Base-by-base conservation (phyloP, 2,797 vertebrate genomes). In the Microctenopoma lineatum region DNA sequence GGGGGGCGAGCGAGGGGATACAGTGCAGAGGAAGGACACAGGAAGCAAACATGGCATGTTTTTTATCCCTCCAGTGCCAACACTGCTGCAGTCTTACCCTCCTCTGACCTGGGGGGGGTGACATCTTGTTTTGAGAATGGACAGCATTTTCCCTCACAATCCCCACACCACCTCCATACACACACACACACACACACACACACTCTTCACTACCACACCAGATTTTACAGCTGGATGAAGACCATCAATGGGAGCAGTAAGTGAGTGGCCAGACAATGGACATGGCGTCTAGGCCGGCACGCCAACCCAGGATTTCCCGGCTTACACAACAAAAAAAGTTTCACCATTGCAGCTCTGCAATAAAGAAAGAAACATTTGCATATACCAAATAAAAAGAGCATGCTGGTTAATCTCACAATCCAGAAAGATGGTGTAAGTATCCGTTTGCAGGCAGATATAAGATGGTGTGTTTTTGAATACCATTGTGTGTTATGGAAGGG, bases 161-260 rank as follows among this genome's bases (percentile, higher is more conserved):
- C 51, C 66, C 54, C 51, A 38, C 56, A 11, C 36, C 59, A 42
- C 57, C 2, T 7, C 4, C 54, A 63, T 50, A 44, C 76, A 77
- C 70, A 56, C 70, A 58, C 53, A 58, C 53, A 72, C 44, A 60
- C 55, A 41, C 44, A 56, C 68, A 63, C 56, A 63, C 58, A 73
- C 68, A 81, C 68, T 66, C 81, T 74, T 79, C 59, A 73, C 63
- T 72, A 78, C 52, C 75, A 77, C 75, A 87, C 83, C 85, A 87
- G 73, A 94, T 94, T 93, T 93, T 91, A 92, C 94, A 94, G 93
- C 90, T 92, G 92, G 93, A 84, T 92, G 92, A 91, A 93, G 88
- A 90, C 83, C 83, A 84, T 94, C 89, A 94, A 94, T 94, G 80
- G 89, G 76, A 70, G 80, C 87, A 91, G 79, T 90, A 90, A 92